Percentiles rank a stretch among this genome's conserved stretches.
Evolutionary conservation across 2,888 invertebrate genomes (phyloP).

Genomic region (Anaspis maculata): DNA sequence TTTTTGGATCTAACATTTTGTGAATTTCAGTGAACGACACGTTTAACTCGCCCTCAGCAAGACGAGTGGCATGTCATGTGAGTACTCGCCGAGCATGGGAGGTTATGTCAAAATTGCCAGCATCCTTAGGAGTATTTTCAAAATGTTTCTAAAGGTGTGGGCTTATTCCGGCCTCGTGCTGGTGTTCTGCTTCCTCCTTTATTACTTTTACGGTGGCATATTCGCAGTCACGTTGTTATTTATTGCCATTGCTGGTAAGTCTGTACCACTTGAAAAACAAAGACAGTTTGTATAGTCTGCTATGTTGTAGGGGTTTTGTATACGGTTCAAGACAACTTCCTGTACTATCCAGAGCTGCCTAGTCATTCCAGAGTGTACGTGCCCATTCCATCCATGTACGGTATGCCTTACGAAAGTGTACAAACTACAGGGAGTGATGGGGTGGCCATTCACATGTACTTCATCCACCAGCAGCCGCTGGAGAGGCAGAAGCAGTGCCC

Average conservation of each 20-base stretch:
- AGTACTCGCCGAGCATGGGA: slow-evolving; percentile 31
- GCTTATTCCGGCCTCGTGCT: slow-evolving; percentile 66
- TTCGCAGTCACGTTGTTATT: slow-evolving; percentile 62
- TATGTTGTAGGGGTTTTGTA: slow-evolving; percentile 64
- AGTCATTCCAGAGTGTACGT: slow-evolving; percentile 82
- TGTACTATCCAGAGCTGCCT: slow-evolving; percentile 87
- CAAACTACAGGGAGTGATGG: slow-evolving; percentile 70
- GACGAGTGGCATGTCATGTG: too few relatives aligned
- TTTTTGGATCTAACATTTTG: background rate
- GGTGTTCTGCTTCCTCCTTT: slow-evolving; percentile 66
- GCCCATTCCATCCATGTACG: slow-evolving; percentile 76
- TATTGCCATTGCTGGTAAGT: slow-evolving; percentile 62
- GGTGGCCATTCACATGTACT: slow-evolving; percentile 70
- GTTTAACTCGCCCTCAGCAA: background rate
- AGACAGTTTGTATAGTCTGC: background rate
- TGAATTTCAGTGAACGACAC: background rate
- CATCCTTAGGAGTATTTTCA: slow-evolving; percentile 42
- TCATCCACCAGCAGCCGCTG: slow-evolving; percentile 70
- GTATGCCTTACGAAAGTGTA: slow-evolving; percentile 79
- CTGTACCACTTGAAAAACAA: background rate
- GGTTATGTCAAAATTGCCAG: slow-evolving; percentile 38
- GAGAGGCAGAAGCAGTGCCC: slow-evolving; percentile 62
- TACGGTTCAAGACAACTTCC: slow-evolving; percentile 73
- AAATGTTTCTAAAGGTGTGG: slow-evolving; percentile 65
- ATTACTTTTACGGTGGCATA: slow-evolving; percentile 76